Base-by-base conservation (phyloP, 2,797 vertebrate species). In the Protonibea diacanthus region DNA sequence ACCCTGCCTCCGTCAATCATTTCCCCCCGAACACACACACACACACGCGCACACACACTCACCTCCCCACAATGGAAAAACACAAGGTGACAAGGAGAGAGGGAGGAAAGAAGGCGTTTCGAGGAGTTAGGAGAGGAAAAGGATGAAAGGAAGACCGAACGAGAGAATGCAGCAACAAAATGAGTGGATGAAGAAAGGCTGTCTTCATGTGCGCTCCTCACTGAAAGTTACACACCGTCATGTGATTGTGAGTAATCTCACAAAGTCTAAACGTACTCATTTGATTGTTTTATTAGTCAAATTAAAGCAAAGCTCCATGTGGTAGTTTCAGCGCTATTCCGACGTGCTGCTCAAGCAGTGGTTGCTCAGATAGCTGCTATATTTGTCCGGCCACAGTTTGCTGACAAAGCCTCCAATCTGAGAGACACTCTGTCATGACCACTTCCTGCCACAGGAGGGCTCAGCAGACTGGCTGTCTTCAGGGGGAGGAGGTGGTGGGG, bases 1-100 rank as follows among this genome's bases (percentile, higher is more conserved):
- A 92, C 90, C 88, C 90, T 78, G 62, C 82, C 88, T 90, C 84
- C 80, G 92, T 95, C 90, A 92, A 93, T 94, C 91, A 90, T 86
- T 67, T 64, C 63, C 76, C 62, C 59, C 21, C 45, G 45, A 21
- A 56, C 57, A 69, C 38, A 53, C 60, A 63, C 45, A n/a, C 38
- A 45, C 71, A 57, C 66, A 44, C 59, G n/a, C 40, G 38, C 44
- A 60, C 56, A 79, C 63, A 74, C 44, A 69, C 49, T 42, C 76
- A 45, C 74, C 58, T 52, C 20, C 53, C 52, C 60, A 81, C 82
- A 86, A 83, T 71, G 69, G 69, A 80, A 82, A 78, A 83, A 87
- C 71, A 82, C 71, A 70, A 25, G 60, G 76, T 38, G 76, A 72
- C 33, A 44, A 65, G 45, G 33, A 63, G 58, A 58, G 63, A 63